Evolutionary conservation across 1,140 invertebrate genomes (phyloP).

Genomic region (Stenopsyche tienmushanensis): DNA sequence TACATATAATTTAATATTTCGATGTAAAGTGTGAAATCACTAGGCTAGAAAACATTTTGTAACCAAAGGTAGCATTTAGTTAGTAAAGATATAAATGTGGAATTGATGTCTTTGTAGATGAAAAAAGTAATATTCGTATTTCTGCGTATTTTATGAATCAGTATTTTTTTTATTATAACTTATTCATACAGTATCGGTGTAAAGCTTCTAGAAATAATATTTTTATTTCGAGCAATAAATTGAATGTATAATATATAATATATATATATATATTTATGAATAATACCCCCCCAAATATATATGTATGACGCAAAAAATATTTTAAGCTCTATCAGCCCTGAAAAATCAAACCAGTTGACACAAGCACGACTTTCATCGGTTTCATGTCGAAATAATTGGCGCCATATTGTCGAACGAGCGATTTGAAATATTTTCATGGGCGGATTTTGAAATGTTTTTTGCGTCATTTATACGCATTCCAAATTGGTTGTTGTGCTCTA

Average conservation of each 20-base stretch:
- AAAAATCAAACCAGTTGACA: too few relatives aligned
- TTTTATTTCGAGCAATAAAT: neutral
- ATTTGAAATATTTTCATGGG: too few relatives aligned
- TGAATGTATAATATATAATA: neutral
- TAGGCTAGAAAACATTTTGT: constrained; percentile 30
- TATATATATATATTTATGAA: neutral
- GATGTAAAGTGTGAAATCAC: constrained; percentile 22
- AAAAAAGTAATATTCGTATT: neutral
- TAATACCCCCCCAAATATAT: neutral
- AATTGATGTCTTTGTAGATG: constrained; percentile 41
- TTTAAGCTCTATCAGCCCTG: too few relatives aligned
- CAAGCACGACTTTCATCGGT: too few relatives aligned
- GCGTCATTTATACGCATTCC: too few relatives aligned
- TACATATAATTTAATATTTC: too few relatives aligned
- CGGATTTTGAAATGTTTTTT: too few relatives aligned
- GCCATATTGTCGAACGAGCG: too few relatives aligned
- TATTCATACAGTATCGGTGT: neutral
- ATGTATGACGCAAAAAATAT: too few relatives aligned
- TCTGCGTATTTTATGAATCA: neutral
- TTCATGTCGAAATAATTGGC: too few relatives aligned
- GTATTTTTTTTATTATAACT: neutral
- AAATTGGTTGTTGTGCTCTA: neutral
- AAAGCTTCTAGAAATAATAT: neutral
- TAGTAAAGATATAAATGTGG: constrained; percentile 35
- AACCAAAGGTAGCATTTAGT: constrained; percentile 27